These are phyloP conservation scores for Vandiemenella viatica DNA, from an alignment of 2,888 invertebrate species.

Conservation along the genomic window DNA sequence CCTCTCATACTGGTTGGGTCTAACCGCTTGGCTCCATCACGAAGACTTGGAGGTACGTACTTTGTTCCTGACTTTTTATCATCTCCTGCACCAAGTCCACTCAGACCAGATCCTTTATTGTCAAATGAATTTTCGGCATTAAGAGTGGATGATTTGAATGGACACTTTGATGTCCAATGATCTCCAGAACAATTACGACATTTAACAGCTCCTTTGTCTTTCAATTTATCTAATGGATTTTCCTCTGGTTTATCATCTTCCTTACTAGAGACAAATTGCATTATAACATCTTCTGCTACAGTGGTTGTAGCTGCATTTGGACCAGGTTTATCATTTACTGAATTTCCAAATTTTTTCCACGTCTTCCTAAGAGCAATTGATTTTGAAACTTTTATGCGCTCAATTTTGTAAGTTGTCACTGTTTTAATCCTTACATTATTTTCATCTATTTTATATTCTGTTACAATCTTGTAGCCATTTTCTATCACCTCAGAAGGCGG, in stretches of 20 bases:
- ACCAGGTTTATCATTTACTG: slow-evolving; percentile 81
- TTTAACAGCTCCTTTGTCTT: slow-evolving; percentile 63
- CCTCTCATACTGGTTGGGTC: slow-evolving; percentile 42
- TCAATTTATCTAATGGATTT: slow-evolving; percentile 67
- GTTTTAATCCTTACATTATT: slow-evolving; percentile 71
- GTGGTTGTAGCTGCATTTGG: slow-evolving; percentile 97
- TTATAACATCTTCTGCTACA: slow-evolving; percentile 86
- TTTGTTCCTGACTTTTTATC: slow-evolving; percentile 33
- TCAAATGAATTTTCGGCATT: slow-evolving; percentile 45
- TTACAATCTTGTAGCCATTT: slow-evolving; percentile 79
- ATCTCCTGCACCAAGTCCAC: slow-evolving; percentile 21
- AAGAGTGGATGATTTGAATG: slow-evolving; percentile 83
- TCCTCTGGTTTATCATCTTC: slow-evolving; percentile 81
- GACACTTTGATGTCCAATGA: slow-evolving; percentile 97
- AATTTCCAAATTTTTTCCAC: slow-evolving; percentile 92
- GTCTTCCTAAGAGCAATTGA: slow-evolving; percentile 84
- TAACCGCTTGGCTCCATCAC: slow-evolving; percentile 67
- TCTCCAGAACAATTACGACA: slow-evolving; percentile 88
- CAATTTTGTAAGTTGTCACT: slow-evolving; percentile 82
- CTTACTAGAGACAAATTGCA: slow-evolving; percentile 82
- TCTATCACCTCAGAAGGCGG: slow-evolving; percentile 61
- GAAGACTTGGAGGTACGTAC: slow-evolving; percentile 77
- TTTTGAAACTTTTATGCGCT: slow-evolving; percentile 78
- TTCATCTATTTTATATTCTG: slow-evolving; percentile 83
- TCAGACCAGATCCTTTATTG: slow-evolving; percentile 27